These are phyloP conservation scores for Cyanoderma ruficeps DNA, from an alignment of 2,113 vertebrate species.

Conservation along the genomic window DNA sequence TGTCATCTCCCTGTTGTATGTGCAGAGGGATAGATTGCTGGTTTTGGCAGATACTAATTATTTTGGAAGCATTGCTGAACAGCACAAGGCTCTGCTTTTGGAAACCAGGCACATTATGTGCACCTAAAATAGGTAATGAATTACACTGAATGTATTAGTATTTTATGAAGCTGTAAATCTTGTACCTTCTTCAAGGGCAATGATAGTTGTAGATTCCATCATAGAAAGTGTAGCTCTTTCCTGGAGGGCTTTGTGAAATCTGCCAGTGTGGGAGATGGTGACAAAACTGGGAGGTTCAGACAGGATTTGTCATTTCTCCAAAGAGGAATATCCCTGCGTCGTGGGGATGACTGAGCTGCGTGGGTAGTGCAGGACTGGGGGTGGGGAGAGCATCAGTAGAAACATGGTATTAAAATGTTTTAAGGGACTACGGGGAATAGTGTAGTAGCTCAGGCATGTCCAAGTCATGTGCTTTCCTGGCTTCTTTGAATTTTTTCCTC, in stretches of 20 bases:
- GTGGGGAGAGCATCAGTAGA: not conserved
- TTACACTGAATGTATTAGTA: not conserved
- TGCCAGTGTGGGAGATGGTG: not conserved
- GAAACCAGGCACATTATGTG: not conserved
- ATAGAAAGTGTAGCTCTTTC: not conserved
- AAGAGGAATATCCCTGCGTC: rapidly evolving
- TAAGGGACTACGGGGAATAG: not conserved
- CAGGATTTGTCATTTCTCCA: not conserved
- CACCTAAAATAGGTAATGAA: not conserved
- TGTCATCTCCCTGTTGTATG: not conserved
- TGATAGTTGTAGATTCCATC: not conserved
- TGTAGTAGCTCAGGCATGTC: not conserved
- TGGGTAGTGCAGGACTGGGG: not conserved
- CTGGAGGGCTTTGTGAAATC: not conserved
- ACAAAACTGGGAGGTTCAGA: not conserved
- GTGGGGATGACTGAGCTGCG: not conserved
- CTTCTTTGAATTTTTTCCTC: not conserved
- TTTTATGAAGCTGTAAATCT: not conserved
- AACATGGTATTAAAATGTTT: not conserved
- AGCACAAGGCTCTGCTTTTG: not conserved
- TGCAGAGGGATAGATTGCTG: not conserved
- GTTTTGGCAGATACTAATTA: not conserved
- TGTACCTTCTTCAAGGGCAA: not conserved
- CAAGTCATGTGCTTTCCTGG: not conserved
- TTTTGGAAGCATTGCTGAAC: not conserved